A percentile compares a stretch with the other conserved stretches of the same genome.
phyloP scores from a whole-genome alignment of 2,113 vertebrate genomes.

The Butastur rufipennis region DNA sequence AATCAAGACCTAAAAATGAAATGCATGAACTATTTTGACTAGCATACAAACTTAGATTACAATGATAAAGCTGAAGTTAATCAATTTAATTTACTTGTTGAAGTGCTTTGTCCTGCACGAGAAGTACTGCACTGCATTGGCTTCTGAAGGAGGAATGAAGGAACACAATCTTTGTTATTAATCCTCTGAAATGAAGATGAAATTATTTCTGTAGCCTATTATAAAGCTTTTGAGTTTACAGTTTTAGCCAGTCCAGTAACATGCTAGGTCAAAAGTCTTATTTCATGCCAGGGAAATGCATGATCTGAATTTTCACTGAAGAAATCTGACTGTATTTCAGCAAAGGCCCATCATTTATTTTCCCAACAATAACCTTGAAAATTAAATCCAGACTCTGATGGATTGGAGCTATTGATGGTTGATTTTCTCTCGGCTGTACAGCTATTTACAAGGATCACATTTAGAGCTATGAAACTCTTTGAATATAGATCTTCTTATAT shows the following conservation, averaged over 20 bases:
- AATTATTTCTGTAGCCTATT: neutral
- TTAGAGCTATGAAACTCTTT: neutral
- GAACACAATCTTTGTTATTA: neutral
- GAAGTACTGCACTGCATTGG: neutral
- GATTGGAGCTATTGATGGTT: neutral
- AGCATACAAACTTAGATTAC: slow-evolving; percentile 6
- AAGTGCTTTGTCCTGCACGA: neutral
- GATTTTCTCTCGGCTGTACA: neutral
- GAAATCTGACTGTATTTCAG: neutral
- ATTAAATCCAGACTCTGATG: neutral
- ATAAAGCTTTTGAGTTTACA: neutral
- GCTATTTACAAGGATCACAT: neutral
- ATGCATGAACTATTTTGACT: slow-evolving; percentile 33
- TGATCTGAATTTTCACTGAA: neutral
- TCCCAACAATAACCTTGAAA: slow-evolving; percentile 22
- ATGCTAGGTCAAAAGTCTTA: neutral
- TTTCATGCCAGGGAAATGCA: neutral
- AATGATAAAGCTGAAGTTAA: slow-evolving; percentile 34
- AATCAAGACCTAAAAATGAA: slow-evolving; percentile 25
- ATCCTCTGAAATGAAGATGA: neutral
- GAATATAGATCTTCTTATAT: neutral
- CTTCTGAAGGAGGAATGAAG: neutral
- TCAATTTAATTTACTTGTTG: slow-evolving; percentile 36
- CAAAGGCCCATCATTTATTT: neutral
- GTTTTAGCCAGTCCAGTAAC: neutral